Evolutionary conservation across 1,140 invertebrate species (phyloP).

Genomic region (Neodiprion virginianus): DNA sequence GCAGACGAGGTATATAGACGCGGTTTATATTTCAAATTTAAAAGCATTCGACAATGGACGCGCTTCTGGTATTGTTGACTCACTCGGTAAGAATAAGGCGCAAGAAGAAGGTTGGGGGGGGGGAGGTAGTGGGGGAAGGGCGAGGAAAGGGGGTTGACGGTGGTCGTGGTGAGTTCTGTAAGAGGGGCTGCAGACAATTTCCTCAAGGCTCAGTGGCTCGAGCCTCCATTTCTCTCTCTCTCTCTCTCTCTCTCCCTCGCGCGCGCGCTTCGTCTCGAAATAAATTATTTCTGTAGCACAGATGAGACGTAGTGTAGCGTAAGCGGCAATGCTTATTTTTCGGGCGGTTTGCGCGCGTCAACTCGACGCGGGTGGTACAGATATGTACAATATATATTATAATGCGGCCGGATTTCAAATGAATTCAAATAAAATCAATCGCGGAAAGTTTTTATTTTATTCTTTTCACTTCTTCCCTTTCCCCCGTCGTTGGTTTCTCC

Average conservation of each 20-base stretch:
- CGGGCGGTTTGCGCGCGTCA: slow-evolving; percentile 11
- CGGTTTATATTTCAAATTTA: slow-evolving; percentile 61
- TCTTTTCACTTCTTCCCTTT: background rate
- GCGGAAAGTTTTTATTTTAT: background rate
- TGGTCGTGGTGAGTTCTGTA: slow-evolving; percentile 32
- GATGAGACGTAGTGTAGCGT: slow-evolving; percentile 18
- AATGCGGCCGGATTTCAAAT: background rate
- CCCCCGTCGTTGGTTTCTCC: background rate
- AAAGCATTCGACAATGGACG: slow-evolving; percentile 60
- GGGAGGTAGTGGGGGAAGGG: slow-evolving; percentile 24
- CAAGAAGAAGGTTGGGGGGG: slow-evolving; percentile 26
- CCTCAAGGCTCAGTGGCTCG: slow-evolving; percentile 33
- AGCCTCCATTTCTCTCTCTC: background rate
- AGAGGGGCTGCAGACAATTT: slow-evolving; percentile 38
- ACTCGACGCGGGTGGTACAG: background rate
- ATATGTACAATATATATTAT: background rate
- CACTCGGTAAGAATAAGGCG: slow-evolving; percentile 32
- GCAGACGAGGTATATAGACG: slow-evolving; percentile 40
- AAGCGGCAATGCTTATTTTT: slow-evolving; percentile 33
- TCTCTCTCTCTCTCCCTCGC: too few relatives aligned
- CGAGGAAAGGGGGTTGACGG: slow-evolving; percentile 27
- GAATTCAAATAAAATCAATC: slow-evolving; percentile 1
- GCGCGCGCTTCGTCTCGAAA: slow-evolving; percentile 25
- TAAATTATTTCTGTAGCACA: slow-evolving; percentile 33
- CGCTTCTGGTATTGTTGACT: slow-evolving; percentile 57